These are phyloP conservation scores for Pantherophis guttatus DNA, from an alignment of 2,113 vertebrate genomes.

Conservation along the genomic window DNA sequence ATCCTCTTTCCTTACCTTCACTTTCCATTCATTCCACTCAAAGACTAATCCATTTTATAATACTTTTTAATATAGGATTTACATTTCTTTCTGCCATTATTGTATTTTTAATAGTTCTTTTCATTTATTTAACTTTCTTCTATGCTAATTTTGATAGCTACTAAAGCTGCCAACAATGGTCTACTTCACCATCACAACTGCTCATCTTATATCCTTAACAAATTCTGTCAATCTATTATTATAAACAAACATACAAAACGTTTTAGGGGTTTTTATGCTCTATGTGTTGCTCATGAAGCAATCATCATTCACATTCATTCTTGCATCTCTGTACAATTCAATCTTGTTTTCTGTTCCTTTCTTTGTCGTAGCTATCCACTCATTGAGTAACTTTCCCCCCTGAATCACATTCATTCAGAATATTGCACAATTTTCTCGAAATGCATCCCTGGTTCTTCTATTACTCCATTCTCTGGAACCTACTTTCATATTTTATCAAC, in stretches of 20 bases:
- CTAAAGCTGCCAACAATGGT: not conserved
- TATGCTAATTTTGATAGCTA: not conserved
- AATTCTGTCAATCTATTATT: not conserved
- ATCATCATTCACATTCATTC: not conserved
- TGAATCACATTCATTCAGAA: not conserved
- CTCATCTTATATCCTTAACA: not conserved
- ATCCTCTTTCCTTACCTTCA: not conserved
- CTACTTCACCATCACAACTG: not conserved
- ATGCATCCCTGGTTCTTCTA: not conserved
- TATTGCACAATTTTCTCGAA: not conserved
- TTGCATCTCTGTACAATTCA: not conserved
- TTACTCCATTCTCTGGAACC: not conserved
- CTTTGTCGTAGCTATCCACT: not conserved
- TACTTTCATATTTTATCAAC: not conserved
- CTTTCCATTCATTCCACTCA: not conserved
- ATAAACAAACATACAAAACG: not conserved
- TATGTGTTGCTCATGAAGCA: not conserved
- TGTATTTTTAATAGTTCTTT: not conserved
- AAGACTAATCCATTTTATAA: not conserved
- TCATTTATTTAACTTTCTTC: not conserved
- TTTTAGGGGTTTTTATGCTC: not conserved
- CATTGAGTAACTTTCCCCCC: not conserved
- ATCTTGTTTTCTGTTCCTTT: not conserved
- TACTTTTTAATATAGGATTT: not conserved
- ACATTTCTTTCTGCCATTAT: not conserved